A percentile compares a stretch with the other conserved stretches of the same genome.
Evolutionary conservation across 92 coral and sea anemone species (phyloP).

Genomic region (Zoanthus gigantus): DNA sequence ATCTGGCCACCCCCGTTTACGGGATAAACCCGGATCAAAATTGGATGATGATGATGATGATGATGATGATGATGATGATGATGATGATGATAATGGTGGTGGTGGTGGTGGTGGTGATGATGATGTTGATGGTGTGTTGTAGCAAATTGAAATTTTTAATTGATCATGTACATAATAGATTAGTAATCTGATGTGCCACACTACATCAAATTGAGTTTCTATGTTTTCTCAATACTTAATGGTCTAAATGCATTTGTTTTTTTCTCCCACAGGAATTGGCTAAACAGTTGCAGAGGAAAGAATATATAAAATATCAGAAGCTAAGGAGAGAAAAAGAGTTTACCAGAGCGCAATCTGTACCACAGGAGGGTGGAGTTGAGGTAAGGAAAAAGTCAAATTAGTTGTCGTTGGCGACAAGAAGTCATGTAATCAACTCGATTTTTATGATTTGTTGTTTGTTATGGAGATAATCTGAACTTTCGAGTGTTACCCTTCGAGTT

Average conservation of each 20-base stretch:
- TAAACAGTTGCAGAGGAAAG: slow-evolving; percentile 88
- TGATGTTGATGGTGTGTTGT: too few species aligned
- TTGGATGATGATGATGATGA: too few species aligned
- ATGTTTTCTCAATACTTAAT: background rate
- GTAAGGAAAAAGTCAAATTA: background rate
- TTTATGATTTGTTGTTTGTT: background rate
- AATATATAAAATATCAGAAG: slow-evolving; percentile 82
- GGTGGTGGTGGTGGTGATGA: too few species aligned
- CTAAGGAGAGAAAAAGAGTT: slow-evolving; percentile 86
- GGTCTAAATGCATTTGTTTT: background rate
- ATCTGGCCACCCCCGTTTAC: too few species aligned
- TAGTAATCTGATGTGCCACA: background rate
- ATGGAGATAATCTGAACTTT: too few species aligned
- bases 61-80: too few species aligned
- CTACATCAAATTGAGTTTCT: background rate
- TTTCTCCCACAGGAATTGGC: slow-evolving; percentile 80
- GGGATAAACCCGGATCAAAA: too few species aligned
- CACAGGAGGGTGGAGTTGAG: slow-evolving; percentile 75
- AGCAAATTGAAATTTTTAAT: too few species aligned
- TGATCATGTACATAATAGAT: background rate
- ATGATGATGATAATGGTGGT: too few species aligned
- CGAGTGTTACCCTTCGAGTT: too few species aligned
- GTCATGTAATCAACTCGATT: background rate
- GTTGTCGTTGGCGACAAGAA: background rate
- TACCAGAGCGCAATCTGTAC: slow-evolving; percentile 78